Evolutionary conservation across 2,113 vertebrate species (phyloP), one percentile per base, ranked within the genome.

Genomic region (Tachycineta bicolor): DNA sequence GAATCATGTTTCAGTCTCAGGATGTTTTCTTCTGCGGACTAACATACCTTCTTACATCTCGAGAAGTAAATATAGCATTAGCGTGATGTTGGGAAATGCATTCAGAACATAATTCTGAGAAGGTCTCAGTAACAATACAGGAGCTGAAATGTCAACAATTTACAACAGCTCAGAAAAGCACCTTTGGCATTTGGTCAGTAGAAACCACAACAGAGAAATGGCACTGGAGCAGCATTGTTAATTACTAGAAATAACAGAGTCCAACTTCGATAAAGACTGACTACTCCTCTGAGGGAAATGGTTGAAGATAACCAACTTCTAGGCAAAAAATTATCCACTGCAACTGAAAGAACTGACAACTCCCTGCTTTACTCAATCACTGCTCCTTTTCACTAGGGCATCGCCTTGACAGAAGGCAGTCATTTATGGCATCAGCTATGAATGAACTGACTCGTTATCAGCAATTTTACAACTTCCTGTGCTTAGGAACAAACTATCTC

Each of bases 381-480:
- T 87, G 85, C 80, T 94, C 79, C 64, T 84, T 95, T 94, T 90
- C 87, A 91, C 6, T 4, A 70, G 94, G 83, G 69, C 34, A 23
- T 29, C 47, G 74, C 84, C 55, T 96, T 71, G 47, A 88, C 62
- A 83, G 82, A 92, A 95, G 53, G 80, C 50, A 84, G 62, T 93
- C 34, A 95, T 91, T 97, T 96, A 93, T 71, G 89, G 59, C 62
- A 90, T 60, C 91, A 94, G 86, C 64, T 93, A 83, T 95, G 95
- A 96, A 94, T 81, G 92, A 96, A 95, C 90, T 52, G 93, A 93
- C 89, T 97, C 23, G 2, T 92, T 97, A 94, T 90, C 97, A 81
- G 84, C 79, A 77, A 87, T 94, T 97, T 97, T 96, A 97, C 76
- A 94, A 87, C 87, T 97, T 96, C 95, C 94, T 95, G 84, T 47